Evolutionary conservation across 2,113 vertebrate species (phyloP).

Genomic region (Diadophis punctatus): DNA sequence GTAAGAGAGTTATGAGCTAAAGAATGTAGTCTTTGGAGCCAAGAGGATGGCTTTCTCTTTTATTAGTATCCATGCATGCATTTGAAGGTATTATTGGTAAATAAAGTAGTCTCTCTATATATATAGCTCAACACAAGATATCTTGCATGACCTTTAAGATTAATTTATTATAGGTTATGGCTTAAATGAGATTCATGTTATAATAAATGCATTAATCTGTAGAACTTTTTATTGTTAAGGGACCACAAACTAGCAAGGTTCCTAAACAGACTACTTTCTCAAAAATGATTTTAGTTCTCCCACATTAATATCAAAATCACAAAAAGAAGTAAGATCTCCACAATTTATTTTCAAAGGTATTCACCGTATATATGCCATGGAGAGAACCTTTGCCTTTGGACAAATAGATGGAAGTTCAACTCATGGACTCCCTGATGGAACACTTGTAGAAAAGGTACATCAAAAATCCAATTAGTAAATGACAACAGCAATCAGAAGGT

Average conservation of each 20-base stretch:
- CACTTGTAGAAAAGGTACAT: not conserved
- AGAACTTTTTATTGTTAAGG: not conserved
- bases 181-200: not conserved
- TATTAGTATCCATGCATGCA: not conserved
- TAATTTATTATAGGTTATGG: not conserved
- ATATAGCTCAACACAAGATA: not conserved
- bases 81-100: constrained; percentile 11
- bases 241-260: no score
- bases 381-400: not conserved
- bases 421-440: not conserved
- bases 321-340: not conserved
- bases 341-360: not conserved
- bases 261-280: not conserved
- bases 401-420: not conserved
- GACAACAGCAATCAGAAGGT: not conserved
- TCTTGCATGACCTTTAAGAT: not conserved
- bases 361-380: not conserved
- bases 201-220: not conserved
- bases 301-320: not conserved
- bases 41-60: constrained; percentile 23
- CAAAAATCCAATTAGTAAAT: not conserved
- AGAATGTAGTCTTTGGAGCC: constrained; percentile 35
- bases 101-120: not conserved
- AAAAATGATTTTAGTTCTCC: not conserved
- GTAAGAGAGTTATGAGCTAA: constrained; percentile 59